These are phyloP conservation scores for Hemicentrotus pulcherrimus DNA, from an alignment of 35 echinoderm and acorn worm species.

Conservation along the genomic window DNA sequence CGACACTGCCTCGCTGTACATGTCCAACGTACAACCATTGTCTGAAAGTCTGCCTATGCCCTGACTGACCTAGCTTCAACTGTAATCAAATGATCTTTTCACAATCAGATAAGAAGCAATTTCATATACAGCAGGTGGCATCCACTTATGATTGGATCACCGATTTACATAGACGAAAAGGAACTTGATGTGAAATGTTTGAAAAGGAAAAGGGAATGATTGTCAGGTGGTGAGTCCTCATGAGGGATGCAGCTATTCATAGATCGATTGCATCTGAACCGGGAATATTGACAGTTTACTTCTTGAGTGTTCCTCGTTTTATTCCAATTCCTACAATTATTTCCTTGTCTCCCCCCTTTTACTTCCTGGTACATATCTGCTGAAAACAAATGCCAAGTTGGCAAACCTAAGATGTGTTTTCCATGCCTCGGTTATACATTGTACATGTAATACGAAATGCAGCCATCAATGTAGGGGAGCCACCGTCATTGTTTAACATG, in stretches of 20 bases:
- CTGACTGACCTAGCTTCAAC: conserved; percentile 35
- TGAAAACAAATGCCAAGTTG: background rate
- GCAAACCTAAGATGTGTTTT: background rate
- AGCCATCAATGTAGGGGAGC: background rate
- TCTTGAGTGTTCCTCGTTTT: background rate
- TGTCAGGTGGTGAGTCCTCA: background rate
- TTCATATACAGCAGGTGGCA: conserved; percentile 48
- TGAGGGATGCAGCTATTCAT: background rate
- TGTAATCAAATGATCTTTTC: conserved; percentile 47
- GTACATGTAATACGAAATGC: background rate
- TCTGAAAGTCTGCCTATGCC: conserved; percentile 5
- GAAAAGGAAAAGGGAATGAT: conserved; percentile 22
- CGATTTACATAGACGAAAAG: conserved; percentile 31
- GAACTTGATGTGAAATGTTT: background rate
- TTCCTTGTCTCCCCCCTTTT: background rate
- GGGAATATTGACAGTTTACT: conserved; percentile 18
- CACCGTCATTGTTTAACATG: background rate
- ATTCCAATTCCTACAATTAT: background rate
- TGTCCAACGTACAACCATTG: background rate
- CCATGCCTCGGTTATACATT: background rate
- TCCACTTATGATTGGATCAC: conserved; percentile 46
- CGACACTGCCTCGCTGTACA: background rate
- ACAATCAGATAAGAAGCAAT: conserved; percentile 51
- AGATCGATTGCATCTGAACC: background rate
- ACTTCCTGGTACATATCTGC: background rate